Evolutionary conservation across 2,113 vertebrate species (phyloP).

Genomic region (Cygnus buccinator): DNA sequence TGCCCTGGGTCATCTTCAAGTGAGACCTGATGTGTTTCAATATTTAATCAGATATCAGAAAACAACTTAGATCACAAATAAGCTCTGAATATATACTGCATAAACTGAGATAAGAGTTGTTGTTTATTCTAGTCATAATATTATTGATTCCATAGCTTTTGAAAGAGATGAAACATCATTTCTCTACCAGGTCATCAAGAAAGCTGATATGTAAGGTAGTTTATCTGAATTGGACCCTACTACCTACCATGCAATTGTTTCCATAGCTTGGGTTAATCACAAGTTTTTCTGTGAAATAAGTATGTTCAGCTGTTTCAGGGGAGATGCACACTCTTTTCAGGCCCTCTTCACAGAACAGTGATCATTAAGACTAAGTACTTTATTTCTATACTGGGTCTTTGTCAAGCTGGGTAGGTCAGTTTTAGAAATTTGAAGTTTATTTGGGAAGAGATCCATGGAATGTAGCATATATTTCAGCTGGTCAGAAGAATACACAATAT

Average conservation of each 20-base stretch:
- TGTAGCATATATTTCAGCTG: background rate
- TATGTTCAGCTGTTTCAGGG: background rate
- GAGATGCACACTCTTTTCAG: background rate
- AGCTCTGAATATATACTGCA: background rate
- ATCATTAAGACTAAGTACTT: background rate
- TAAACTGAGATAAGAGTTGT: background rate
- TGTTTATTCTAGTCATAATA: background rate
- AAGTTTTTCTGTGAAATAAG: background rate
- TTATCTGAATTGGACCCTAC: background rate
- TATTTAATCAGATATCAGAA: conserved; percentile 30
- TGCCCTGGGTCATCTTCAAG: conserved; percentile 34
- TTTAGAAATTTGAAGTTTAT: background rate
- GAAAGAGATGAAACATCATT: background rate
- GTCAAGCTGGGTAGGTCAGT: background rate
- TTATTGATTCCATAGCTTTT: background rate
- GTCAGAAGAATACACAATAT: background rate
- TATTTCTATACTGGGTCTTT: background rate
- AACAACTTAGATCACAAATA: background rate
- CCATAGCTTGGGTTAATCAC: background rate
- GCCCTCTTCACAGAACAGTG: background rate
- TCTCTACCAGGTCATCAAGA: background rate
- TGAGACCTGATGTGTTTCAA: background rate
- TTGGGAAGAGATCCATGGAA: background rate
- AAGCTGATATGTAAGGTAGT: background rate
- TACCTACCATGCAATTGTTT: background rate